phyloP scores from a whole-genome alignment of 2,888 invertebrate genomes.

The Phortica magna region DNA sequence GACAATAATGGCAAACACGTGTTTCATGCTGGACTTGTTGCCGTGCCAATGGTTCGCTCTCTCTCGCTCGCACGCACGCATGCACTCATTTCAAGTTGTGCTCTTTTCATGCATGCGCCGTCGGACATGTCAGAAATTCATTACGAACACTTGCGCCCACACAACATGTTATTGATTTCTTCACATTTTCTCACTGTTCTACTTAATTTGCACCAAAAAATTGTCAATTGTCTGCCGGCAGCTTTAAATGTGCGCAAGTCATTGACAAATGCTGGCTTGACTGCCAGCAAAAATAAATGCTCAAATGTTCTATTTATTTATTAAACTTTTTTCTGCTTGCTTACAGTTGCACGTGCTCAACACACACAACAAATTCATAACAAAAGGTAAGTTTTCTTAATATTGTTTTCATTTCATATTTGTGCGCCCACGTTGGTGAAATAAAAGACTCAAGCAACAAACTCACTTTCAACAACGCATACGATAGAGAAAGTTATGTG shows the following conservation, averaged over 20 bases:
- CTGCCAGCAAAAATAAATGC: slow-evolving; percentile 33
- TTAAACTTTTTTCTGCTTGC: slow-evolving; percentile 45
- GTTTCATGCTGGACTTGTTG: background rate
- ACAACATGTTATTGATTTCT: background rate
- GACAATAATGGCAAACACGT: slow-evolving; percentile 15
- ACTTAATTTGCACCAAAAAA: slow-evolving; percentile 41
- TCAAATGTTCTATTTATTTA: slow-evolving; percentile 57
- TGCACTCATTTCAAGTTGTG: background rate
- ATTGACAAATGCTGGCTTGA: slow-evolving; percentile 20
- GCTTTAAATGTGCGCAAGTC: too few species aligned
- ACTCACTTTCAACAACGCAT: slow-evolving; percentile 24
- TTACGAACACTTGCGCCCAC: slow-evolving; percentile 20
- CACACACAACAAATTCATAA: background rate
- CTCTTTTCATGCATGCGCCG: slow-evolving; percentile 2
- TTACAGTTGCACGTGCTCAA: background rate
- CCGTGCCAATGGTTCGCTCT: background rate
- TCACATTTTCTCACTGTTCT: slow-evolving; percentile 14
- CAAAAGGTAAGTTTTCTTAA: background rate
- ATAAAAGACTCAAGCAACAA: slow-evolving; percentile 63
- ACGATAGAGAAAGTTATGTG: background rate
- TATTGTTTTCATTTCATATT: background rate
- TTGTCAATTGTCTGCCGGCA: slow-evolving; percentile 49
- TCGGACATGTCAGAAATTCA: slow-evolving; percentile 16
- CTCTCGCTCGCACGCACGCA: background rate
- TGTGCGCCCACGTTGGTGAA: background rate